Conservation (phyloP, 2,888 invertebrate genomes). For the Eilema caniola region DNA sequence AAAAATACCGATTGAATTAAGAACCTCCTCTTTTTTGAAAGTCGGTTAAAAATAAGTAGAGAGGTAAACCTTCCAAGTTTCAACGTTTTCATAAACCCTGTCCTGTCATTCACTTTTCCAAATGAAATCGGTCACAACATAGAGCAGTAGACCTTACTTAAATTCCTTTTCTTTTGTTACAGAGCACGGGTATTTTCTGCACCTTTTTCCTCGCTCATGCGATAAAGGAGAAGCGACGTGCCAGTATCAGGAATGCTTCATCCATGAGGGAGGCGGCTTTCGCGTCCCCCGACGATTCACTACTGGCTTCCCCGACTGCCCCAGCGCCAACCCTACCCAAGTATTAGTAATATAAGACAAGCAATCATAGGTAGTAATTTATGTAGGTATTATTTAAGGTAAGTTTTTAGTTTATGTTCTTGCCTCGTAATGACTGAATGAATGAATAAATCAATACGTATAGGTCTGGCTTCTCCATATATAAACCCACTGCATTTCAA, state of each 20-base stretch:
- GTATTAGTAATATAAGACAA: slow-evolving; percentile 61
- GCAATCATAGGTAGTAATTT: background rate
- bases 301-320: slow-evolving; percentile 73
- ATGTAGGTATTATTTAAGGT: background rate
- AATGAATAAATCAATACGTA: background rate
- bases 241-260: slow-evolving; percentile 78
- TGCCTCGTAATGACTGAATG: background rate
- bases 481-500: background rate
- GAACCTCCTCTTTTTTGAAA: too few relatives aligned
- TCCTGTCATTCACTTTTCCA: too few relatives aligned
- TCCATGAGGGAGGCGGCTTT: slow-evolving; percentile 71
- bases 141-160: background rate
- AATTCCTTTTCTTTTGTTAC: slow-evolving; percentile 60
- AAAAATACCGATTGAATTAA: too few relatives aligned
- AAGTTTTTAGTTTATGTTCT: background rate
- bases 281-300: slow-evolving; percentile 75
- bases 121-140: background rate
- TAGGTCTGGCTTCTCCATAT: too few relatives aligned
- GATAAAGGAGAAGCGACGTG: slow-evolving; percentile 77
- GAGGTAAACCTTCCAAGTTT: too few relatives aligned
- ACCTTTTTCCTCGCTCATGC: slow-evolving; percentile 86
- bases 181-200: slow-evolving; percentile 84
- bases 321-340: slow-evolving; percentile 79
- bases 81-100: too few relatives aligned
- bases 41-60: too few relatives aligned